Conservation (phyloP, 2,888 invertebrate species). For the Papilio demoleus region DNA sequence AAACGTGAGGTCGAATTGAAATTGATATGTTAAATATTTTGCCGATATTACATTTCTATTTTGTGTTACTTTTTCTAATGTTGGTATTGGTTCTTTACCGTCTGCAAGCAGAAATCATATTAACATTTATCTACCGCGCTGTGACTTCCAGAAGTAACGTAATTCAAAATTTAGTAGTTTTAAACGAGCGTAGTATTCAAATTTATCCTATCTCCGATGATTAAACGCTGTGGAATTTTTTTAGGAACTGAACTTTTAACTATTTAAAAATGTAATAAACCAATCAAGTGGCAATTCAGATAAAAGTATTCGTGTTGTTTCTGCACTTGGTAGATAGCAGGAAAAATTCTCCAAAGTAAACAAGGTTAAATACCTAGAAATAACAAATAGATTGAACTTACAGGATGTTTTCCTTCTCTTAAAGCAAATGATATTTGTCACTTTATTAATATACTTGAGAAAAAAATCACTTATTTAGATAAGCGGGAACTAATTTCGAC, state of each 20-base stretch:
- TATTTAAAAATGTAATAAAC: neutral
- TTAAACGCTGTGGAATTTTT: neutral
- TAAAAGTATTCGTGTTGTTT: constrained; percentile 24
- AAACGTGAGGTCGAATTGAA: constrained; percentile 9
- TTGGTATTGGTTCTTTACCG: neutral
- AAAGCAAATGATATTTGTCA: neutral
- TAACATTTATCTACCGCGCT: neutral
- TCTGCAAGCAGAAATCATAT: neutral
- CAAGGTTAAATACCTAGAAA: constrained; percentile 26
- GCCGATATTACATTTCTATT: constrained; percentile 22
- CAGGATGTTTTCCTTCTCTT: constrained; percentile 16
- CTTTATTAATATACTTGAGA: neutral
- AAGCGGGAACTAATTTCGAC: no score
- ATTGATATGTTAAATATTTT: constrained; percentile 11
- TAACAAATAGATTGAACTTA: constrained; percentile 23
- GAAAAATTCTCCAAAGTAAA: constrained; percentile 29
- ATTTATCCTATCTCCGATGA: neutral
- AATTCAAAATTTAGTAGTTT: no score
- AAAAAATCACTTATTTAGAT: no score
- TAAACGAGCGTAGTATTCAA: neutral
- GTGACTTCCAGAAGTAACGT: no score
- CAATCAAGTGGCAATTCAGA: constrained; percentile 13
- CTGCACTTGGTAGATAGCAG: constrained; percentile 27
- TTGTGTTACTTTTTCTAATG: constrained; percentile 14
- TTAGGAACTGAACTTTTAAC: neutral